Base-by-base conservation (phyloP, 1,140 invertebrate species). In the Conus ventricosus region DNA sequence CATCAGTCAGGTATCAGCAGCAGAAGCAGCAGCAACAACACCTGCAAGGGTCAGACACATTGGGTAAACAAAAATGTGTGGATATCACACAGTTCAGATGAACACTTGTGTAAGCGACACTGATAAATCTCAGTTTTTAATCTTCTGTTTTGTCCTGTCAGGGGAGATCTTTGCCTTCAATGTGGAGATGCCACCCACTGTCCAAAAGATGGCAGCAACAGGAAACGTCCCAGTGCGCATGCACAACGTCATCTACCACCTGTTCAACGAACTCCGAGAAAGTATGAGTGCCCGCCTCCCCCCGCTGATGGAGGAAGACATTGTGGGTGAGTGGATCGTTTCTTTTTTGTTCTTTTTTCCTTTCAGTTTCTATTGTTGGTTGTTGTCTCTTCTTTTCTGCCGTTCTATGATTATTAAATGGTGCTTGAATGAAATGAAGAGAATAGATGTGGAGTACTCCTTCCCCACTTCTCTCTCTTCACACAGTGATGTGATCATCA, bases 101-200 rank as follows among this genome's bases (percentile, higher is more conserved):
- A 39, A 39, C 39, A 39, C 3, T 39, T 39, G 39, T 39, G 39
- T 39, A n/a, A n/a, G 39, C 39, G 3, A 39, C 3, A 39, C 39
- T 39, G 39, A 39, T 39, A 39, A 39, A 39, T 39, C 39, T 39
- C 3, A 1, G 39, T 39, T 39, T 39, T 39, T 1, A 39, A 39
- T 39, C 39, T 39, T 0, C 23, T 23, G 11, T 10, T 5, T 13
- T 71, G 15, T 71, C 67, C 67, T 17, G 0, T 91, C 93, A 96
- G 98, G 97, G 25, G 96, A 98, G 23, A 97, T 99, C 89, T 99
- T 98, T 95, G 96, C 96, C 51, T 99, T 99, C 94, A 98, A 99
- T 94, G 96, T 97, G 51, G 95, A 96, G 10, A 94, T 93, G 10
- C 95, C 96, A 0, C 93, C 95, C 5, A 94, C 95, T 67, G 91